phyloP scores from a whole-genome alignment of 2,888 invertebrate genomes.

The Dasypogon diadema region DNA sequence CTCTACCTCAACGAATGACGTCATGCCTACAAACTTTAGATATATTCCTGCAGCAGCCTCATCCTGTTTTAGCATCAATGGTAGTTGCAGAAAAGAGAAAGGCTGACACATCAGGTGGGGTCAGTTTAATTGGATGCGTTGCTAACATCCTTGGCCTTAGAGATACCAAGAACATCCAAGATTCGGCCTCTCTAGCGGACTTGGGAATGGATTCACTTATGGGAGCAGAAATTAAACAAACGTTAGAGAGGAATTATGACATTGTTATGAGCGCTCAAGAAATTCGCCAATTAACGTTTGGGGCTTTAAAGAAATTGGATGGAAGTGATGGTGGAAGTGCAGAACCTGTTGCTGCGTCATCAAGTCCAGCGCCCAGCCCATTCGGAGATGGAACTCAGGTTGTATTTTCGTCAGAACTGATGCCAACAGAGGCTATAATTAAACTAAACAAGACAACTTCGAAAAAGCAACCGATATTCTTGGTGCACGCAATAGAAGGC shows the following conservation, averaged over 20 bases:
- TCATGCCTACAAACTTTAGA: constrained; percentile 93
- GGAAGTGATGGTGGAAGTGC: constrained; percentile 59
- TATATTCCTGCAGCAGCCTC: constrained; percentile 88
- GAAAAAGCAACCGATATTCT: constrained; percentile 72
- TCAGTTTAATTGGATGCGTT: constrained; percentile 81
- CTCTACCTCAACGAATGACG: constrained; percentile 94
- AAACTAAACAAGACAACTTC: constrained; percentile 73
- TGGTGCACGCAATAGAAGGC: constrained; percentile 91
- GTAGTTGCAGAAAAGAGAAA: constrained; percentile 89
- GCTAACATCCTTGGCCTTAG: constrained; percentile 93
- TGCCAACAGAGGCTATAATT: constrained; percentile 81
- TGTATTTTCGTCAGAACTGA: constrained; percentile 74
- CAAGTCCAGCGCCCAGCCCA: constrained; percentile 61
- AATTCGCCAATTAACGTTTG: constrained; percentile 87
- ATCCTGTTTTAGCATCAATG: constrained; percentile 84
- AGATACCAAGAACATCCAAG: constrained; percentile 83
- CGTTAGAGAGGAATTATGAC: constrained; percentile 92
- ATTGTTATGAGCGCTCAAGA: constrained; percentile 91
- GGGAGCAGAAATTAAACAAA: constrained; percentile 99
- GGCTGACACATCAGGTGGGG: constrained; percentile 71
- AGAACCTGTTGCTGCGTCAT: constrained; percentile 53
- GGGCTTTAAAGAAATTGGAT: constrained; percentile 73
- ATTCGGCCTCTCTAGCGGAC: constrained; percentile 86
- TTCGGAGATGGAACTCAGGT: constrained; percentile 71
- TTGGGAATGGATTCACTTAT: constrained; percentile 98